phyloP scores from a whole-genome alignment of 2,797 vertebrate genomes.

The Chloroceryle inda region DNA sequence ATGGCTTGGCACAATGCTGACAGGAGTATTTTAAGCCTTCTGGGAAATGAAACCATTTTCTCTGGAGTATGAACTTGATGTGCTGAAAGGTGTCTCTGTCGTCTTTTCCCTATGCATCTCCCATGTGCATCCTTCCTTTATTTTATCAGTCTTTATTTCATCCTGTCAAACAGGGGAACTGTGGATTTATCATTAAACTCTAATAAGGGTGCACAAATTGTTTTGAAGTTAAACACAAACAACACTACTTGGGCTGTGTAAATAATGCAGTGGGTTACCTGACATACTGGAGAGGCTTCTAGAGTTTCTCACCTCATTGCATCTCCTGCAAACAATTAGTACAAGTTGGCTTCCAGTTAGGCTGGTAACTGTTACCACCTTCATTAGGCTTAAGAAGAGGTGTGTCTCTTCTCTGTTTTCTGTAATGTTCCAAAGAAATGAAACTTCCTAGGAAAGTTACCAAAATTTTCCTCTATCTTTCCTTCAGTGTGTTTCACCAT shows the following conservation, averaged over 20 bases:
- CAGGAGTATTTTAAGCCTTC: neutral
- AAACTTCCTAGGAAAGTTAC: neutral
- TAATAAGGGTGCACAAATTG: constrained; percentile 25
- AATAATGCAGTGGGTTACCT: constrained; percentile 47
- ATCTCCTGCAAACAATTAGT: neutral
- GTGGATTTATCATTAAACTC: constrained; percentile 35
- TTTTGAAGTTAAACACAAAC: constrained; percentile 19
- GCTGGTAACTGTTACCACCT: neutral
- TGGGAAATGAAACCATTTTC: neutral
- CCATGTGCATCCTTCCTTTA: fast-evolving
- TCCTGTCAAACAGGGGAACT: neutral
- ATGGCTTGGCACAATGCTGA: neutral
- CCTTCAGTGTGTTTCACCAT: neutral
- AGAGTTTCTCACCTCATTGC: constrained; percentile 22
- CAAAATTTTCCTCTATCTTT: neutral
- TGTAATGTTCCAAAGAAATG: neutral
- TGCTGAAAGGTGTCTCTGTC: neutral
- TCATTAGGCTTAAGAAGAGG: neutral
- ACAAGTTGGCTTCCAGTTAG: neutral
- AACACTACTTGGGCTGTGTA: neutral
- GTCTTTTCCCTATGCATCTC: fast-evolving
- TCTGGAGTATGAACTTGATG: neutral
- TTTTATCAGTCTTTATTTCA: neutral
- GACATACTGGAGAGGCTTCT: neutral
- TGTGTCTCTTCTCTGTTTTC: neutral